phyloP scores from a whole-genome alignment of 2,888 invertebrate species.

The Reticulitermes lucifugus region DNA sequence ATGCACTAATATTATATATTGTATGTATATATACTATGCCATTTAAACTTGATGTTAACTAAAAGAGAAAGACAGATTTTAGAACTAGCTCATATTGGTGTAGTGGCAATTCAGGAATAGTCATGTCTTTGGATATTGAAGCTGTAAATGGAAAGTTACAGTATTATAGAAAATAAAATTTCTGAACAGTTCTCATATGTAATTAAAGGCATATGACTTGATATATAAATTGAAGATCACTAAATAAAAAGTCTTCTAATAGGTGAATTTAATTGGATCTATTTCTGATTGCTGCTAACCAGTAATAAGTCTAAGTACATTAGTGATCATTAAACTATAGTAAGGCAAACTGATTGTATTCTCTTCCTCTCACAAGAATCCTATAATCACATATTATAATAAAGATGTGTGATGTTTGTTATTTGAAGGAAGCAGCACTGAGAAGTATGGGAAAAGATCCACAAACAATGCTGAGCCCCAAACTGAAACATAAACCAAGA shows the following conservation, averaged over 20 bases:
- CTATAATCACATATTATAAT: conserved; percentile 20
- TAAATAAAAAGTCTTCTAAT: neutral
- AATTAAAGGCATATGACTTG: neutral
- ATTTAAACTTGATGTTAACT: conserved; percentile 24
- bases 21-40: conserved; percentile 6
- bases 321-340: conserved; percentile 5
- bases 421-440: conserved; percentile 15
- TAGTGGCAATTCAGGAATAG: neutral
- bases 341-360: conserved; percentile 11
- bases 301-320: neutral
- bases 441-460: conserved; percentile 34
- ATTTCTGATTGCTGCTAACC: conserved; percentile 12
- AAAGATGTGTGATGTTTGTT: neutral
- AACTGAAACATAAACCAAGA: conserved; percentile 24
- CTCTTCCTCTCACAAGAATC: neutral
- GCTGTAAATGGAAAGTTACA: conserved; percentile 19
- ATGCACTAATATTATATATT: conserved; percentile 18
- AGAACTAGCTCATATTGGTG: neutral
- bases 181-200: neutral
- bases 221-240: neutral
- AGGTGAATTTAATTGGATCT: neutral
- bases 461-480: conserved; percentile 36
- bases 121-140: neutral
- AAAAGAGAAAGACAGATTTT: neutral
- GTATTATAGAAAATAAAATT: conserved; percentile 11